Evolutionary conservation across 1,140 invertebrate species (phyloP).

Genomic region (Drosophila simulans): DNA sequence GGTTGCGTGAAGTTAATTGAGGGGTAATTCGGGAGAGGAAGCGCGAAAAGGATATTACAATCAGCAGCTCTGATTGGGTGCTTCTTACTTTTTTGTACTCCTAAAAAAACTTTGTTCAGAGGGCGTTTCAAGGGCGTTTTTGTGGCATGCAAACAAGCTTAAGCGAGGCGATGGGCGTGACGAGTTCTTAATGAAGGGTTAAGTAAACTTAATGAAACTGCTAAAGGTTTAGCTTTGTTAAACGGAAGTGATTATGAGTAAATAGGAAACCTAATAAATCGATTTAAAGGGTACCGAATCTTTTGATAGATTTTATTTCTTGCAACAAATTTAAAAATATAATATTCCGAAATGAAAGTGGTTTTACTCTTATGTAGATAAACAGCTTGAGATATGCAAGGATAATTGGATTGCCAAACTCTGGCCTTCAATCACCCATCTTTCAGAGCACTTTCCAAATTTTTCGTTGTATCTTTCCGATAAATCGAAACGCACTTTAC

Average conservation of each 20-base stretch:
- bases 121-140: conserved; percentile 60
- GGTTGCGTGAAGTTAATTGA: conserved; percentile 75
- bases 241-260: neutral
- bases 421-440: conserved; percentile 1
- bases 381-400: conserved; percentile 24
- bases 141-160: conserved; percentile 36
- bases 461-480: conserved; percentile 59
- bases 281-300: too few relatives aligned
- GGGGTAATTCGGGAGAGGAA: conserved; percentile 56
- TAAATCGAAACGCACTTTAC: conserved; percentile 67
- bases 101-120: neutral
- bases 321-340: neutral
- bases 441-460: conserved; percentile 17
- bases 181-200: conserved; percentile 12
- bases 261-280: too few relatives aligned
- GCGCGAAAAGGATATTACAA: conserved; percentile 62
- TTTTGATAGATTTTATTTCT: too few relatives aligned
- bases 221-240: neutral
- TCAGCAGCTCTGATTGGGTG: conserved; percentile 59
- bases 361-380: conserved; percentile 28
- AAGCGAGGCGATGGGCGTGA: neutral
- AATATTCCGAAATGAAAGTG: neutral
- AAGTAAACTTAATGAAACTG: neutral
- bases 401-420: conserved; percentile 43
- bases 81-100: conserved; percentile 9